phyloP scores from a whole-genome alignment of 92 coral and sea anemone genomes.

The Bergia sp. region DNA sequence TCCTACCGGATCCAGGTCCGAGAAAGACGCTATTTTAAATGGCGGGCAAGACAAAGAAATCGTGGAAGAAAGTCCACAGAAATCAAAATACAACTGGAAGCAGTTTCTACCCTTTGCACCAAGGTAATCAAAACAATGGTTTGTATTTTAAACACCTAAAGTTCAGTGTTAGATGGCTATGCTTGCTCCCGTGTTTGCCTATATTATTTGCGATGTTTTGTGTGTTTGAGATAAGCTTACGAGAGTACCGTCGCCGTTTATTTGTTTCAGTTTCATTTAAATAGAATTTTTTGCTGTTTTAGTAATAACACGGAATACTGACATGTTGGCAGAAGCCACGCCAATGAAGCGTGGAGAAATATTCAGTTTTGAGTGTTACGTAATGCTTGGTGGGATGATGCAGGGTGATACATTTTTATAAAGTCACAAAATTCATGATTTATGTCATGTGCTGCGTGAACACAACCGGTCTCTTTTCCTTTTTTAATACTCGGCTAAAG shows the following conservation, averaged over 20 bases:
- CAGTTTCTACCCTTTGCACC: slow-evolving; percentile 84
- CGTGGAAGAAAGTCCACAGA: slow-evolving; percentile 10
- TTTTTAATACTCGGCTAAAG: no score
- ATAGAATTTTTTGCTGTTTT: not conserved
- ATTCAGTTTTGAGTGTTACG: not conserved
- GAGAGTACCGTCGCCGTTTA: not conserved
- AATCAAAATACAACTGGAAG: slow-evolving; percentile 82
- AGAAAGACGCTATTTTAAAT: slow-evolving; percentile 5
- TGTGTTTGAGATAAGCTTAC: not conserved
- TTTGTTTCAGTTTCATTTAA: not conserved
- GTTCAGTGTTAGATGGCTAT: not conserved
- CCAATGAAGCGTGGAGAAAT: not conserved
- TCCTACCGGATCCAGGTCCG: not conserved
- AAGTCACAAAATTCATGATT: not conserved
- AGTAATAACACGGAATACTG: no score
- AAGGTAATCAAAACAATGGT: slow-evolving; percentile 47
- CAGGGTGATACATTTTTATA: not conserved
- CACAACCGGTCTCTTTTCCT: not conserved
- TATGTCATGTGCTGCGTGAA: not conserved
- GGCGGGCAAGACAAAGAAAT: not conserved
- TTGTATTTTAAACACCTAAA: not conserved
- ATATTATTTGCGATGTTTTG: not conserved
- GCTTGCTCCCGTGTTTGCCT: not conserved
- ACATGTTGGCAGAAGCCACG: not conserved
- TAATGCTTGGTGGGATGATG: not conserved